These are phyloP conservation scores for Morelia viridis DNA, from an alignment of 2,797 vertebrate species.

Conservation along the genomic window DNA sequence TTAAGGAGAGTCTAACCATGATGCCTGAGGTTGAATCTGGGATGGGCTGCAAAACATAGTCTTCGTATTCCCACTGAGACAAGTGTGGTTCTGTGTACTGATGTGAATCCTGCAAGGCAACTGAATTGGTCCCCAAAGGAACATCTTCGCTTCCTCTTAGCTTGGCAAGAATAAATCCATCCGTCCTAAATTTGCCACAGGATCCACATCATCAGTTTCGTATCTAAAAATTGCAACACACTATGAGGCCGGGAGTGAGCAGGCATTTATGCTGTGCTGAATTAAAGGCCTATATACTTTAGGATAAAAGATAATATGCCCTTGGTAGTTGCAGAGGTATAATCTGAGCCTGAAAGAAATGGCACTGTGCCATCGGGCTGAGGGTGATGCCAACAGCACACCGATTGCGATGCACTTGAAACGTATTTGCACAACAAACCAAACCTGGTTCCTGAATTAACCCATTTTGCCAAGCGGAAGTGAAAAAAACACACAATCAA, in stretches of 20 bases:
- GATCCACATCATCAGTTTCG: not conserved
- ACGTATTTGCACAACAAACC: not conserved
- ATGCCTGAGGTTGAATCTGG: not conserved
- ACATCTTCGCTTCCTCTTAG: not conserved
- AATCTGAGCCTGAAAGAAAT: not conserved
- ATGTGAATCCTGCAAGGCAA: not conserved
- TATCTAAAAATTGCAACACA: not conserved
- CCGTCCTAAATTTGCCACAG: not conserved
- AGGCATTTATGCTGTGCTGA: not conserved
- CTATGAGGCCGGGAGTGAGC: too few relatives aligned
- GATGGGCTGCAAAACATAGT: not conserved
- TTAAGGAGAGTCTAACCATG: not conserved
- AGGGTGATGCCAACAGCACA: not conserved
- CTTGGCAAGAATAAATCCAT: not conserved
- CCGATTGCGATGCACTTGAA: not conserved
- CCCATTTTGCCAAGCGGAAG: not conserved
- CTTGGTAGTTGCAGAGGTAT: not conserved
- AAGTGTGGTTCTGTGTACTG: not conserved
- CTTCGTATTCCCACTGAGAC: not conserved
- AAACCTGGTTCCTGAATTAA: not conserved
- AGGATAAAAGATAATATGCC: not conserved
- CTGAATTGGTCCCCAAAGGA: not conserved
- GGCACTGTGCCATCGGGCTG: not conserved
- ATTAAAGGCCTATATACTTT: constrained; percentile 1
- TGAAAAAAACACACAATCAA: not conserved